These are phyloP conservation scores for Diachasmimorpha longicaudata DNA, from an alignment of 1,140 invertebrate genomes.

Conservation along the genomic window DNA sequence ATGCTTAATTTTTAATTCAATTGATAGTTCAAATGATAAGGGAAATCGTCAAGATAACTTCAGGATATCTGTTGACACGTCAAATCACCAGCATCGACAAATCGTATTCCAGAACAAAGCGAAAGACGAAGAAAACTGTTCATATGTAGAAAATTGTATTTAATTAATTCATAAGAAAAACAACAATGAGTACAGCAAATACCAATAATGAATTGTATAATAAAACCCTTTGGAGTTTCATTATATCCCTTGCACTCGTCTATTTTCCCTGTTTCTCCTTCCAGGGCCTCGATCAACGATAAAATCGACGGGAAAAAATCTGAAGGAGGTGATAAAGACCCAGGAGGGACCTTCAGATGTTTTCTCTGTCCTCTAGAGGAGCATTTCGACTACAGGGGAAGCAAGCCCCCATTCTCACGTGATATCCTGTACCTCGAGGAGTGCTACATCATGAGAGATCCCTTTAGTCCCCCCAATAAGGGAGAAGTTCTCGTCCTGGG, in stretches of 20 bases:
- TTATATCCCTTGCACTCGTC: neutral
- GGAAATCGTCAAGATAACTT: too few species aligned
- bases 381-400: slow-evolving; percentile 76
- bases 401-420: slow-evolving; percentile 72
- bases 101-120: too few species aligned
- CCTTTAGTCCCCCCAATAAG: slow-evolving; percentile 73
- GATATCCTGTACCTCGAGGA: slow-evolving; percentile 70
- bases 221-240: slow-evolving; percentile 31
- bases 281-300: slow-evolving; percentile 37
- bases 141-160: neutral
- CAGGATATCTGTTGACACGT: too few species aligned
- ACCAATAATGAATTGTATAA: slow-evolving; percentile 22
- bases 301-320: slow-evolving; percentile 26
- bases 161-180: neutral
- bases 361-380: slow-evolving; percentile 69
- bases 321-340: slow-evolving; percentile 36
- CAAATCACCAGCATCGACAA: too few species aligned
- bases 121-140: neutral
- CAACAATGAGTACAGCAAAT: neutral
- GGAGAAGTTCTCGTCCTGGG: slow-evolving; percentile 77
- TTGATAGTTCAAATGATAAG: too few species aligned
- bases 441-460: slow-evolving; percentile 82
- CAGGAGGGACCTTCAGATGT: slow-evolving; percentile 68
- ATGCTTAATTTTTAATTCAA: too few species aligned
- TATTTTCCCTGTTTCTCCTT: slow-evolving; percentile 30